phyloP scores from a whole-genome alignment of 92 coral and sea anemone species.

The Ricordea florida region DNA sequence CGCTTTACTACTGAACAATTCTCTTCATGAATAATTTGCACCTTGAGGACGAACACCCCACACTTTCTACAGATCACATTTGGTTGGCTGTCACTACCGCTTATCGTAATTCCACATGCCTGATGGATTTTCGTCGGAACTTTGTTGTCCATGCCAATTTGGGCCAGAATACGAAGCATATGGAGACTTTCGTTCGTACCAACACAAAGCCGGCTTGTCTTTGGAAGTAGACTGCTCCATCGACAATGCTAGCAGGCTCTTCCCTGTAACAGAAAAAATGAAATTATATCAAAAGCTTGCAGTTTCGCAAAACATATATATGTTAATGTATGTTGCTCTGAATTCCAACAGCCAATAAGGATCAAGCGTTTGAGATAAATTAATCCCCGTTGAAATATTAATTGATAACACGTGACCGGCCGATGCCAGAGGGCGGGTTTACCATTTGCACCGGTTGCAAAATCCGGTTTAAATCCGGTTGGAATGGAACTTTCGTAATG shows the following conservation, averaged over 20 bases:
- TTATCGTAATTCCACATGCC: constrained; percentile 24
- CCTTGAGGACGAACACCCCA: constrained; percentile 36
- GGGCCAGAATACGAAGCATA: constrained; percentile 22
- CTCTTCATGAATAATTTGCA: constrained; percentile 6
- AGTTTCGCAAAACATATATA: not conserved
- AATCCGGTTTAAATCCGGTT: no score
- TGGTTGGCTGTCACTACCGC: constrained; percentile 21
- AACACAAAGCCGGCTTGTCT: constrained; percentile 48
- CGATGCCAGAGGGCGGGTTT: constrained; percentile 4
- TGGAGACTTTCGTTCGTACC: constrained; percentile 13
- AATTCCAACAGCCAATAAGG: constrained; percentile 2
- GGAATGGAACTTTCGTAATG: no score
- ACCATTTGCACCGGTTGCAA: no score
- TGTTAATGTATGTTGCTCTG: not conserved
- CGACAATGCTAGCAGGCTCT: not conserved
- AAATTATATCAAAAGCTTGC: not conserved
- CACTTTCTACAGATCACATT: constrained; percentile 36
- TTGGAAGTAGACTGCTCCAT: constrained; percentile 20
- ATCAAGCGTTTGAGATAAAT: not conserved
- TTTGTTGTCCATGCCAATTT: constrained; percentile 9
- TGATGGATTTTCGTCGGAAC: constrained; percentile 12
- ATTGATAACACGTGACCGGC: constrained; percentile 1
- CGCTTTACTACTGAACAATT: constrained; percentile 38
- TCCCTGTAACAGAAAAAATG: not conserved
- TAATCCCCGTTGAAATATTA: not conserved